These are phyloP conservation scores for Pardalotus punctatus DNA, from an alignment of 2,113 vertebrate genomes.

Conservation along the genomic window DNA sequence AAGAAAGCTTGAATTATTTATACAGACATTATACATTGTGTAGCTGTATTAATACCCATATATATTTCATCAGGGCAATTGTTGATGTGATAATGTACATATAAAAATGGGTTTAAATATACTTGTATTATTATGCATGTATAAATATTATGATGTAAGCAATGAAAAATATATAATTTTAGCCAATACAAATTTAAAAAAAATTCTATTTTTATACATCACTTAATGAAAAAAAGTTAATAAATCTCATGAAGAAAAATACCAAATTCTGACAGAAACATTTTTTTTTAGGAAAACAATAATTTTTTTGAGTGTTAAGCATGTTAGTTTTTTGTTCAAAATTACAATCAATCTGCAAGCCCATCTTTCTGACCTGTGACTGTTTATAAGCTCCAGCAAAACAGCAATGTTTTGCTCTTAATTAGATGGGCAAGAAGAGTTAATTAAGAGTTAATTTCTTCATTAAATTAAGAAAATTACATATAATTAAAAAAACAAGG, in stretches of 20 bases:
- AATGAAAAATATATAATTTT: background rate
- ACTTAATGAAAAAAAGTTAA: background rate
- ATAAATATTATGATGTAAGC: background rate
- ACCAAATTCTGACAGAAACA: background rate
- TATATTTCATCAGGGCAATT: constrained; percentile 17
- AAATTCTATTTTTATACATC: background rate
- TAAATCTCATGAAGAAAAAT: background rate
- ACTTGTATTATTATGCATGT: background rate
- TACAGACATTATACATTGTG: constrained; percentile 17
- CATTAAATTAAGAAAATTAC: background rate
- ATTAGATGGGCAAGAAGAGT: background rate
- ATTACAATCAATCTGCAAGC: background rate
- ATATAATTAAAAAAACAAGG: background rate
- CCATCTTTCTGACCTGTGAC: background rate
- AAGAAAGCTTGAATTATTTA: constrained; percentile 42
- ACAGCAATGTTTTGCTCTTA: background rate
- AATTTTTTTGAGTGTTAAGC: background rate
- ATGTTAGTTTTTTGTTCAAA: background rate
- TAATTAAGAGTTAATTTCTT: background rate
- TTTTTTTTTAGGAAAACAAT: background rate
- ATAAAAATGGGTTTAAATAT: background rate
- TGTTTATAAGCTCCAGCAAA: background rate
- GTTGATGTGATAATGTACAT: background rate
- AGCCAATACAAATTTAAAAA: background rate
- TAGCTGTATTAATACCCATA: constrained; percentile 19